A percentile compares a stretch with the other conserved stretches of the same genome.
phyloP scores from a whole-genome alignment of 2,113 vertebrate species.

The Myiagra hebetior region DNA sequence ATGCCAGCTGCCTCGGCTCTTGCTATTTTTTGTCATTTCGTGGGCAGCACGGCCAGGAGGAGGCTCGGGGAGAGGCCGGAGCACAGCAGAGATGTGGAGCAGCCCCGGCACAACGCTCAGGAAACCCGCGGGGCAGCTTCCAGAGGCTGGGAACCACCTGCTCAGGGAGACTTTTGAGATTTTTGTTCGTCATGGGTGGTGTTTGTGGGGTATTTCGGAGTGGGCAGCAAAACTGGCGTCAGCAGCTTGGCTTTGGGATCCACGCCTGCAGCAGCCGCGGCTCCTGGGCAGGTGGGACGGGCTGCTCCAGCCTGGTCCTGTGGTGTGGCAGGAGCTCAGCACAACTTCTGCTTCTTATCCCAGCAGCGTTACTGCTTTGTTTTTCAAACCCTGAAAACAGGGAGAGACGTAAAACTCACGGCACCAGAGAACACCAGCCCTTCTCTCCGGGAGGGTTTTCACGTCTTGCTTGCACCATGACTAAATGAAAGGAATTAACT shows the following conservation, averaged over 20 bases:
- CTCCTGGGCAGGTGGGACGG: background rate
- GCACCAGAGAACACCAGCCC: background rate
- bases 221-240: background rate
- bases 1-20: background rate
- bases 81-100: background rate
- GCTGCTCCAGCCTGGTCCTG: accelerated
- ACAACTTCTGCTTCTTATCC: background rate
- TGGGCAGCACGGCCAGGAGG: background rate
- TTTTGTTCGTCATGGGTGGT: background rate
- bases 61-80: background rate
- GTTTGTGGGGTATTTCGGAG: background rate
- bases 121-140: background rate
- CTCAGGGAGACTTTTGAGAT: accelerated
- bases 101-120: accelerated
- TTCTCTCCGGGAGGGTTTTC: background rate
- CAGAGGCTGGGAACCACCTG: background rate
- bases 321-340: background rate
- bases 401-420: background rate
- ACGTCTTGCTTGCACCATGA: background rate
- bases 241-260: background rate
- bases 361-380: background rate
- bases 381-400: background rate
- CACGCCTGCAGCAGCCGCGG: accelerated
- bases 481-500: background rate
- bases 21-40: background rate